Base-by-base conservation (phyloP, 2,888 invertebrate genomes). In the Sesamia inferens region DNA sequence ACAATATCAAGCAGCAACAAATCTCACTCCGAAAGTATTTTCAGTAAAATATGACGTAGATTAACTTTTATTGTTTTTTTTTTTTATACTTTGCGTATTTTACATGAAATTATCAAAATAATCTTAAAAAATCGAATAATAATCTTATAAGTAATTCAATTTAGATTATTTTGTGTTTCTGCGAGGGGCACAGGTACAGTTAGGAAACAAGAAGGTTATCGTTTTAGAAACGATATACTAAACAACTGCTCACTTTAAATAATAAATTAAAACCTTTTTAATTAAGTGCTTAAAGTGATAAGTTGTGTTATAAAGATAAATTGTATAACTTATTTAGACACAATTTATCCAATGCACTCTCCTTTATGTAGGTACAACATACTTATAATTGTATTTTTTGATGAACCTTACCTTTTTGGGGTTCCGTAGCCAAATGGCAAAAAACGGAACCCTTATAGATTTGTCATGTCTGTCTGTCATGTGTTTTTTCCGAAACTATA, bases 211-310 rank as follows among this genome's bases (percentile, higher is more conserved):
- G 39, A n/a, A 5, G 2, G 5, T 10, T 48, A 42, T 39, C 5
- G 61, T 55, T 74, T 61, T 68, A 61, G 61, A 44, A 44, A 44
- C 42, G 42, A 11, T 44, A 44, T 44, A 1, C 47, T 14, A 14
- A 1, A 31, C 31, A 31, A 31, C 31, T 31, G 31, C 1, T 31
- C 31, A 31, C 3, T 31, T 31, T 31, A 31, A 31, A 31, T 48
- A 48, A 6, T 48, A 14, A 48, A 48, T 48, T 48, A 48, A 48
- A 48, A 48, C 47, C 6, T 6, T 48, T 48, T 48, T 48, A 48
- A 48, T 55, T 47, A 42, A 14, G 13, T 8, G 58, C 19, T 22
- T 58, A 47, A 42, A 48, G 14, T 6, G 13, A 42, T 24, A 54
- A 16, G 16, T 71, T 44, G n/a, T 51, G n/a, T 2, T 31, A 31